phyloP scores from a whole-genome alignment of 2,888 invertebrate species.

The Phytoseiulus persimilis region DNA sequence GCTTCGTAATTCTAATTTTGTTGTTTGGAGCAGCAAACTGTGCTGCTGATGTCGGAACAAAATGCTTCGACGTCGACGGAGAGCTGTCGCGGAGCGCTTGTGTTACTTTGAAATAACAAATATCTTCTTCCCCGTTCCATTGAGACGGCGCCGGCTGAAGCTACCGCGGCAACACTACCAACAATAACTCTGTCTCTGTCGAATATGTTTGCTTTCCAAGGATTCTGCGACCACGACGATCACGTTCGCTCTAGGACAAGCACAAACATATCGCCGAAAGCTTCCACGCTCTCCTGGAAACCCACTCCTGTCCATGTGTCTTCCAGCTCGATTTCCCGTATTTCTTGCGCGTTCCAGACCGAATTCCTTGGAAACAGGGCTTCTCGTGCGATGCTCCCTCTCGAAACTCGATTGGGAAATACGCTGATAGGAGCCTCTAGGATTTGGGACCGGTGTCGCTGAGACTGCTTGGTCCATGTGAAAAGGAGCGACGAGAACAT shows the following conservation, averaged over 20 bases:
- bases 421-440: too few relatives aligned
- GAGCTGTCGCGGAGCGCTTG: background rate
- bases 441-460: too few relatives aligned
- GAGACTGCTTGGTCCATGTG: too few relatives aligned
- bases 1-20: constrained; percentile 5
- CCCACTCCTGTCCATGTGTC: background rate
- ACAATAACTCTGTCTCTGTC: background rate
- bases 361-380: too few relatives aligned
- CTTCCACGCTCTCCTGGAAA: background rate
- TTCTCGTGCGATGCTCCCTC: too few relatives aligned
- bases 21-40: constrained; percentile 5
- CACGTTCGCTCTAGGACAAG: background rate
- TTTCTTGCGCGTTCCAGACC: too few relatives aligned
- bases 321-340: background rate
- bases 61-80: background rate
- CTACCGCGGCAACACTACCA: background rate
- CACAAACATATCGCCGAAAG: background rate
- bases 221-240: background rate
- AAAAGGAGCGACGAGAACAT: too few relatives aligned
- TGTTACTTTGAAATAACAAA: constrained; percentile 5
- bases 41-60: background rate
- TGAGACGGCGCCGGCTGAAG: background rate
- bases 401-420: too few relatives aligned
- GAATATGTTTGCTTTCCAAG: background rate
- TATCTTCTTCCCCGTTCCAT: background rate